Base-by-base conservation (phyloP, 2,797 vertebrate species). In the Halcyon smyrnensis region DNA sequence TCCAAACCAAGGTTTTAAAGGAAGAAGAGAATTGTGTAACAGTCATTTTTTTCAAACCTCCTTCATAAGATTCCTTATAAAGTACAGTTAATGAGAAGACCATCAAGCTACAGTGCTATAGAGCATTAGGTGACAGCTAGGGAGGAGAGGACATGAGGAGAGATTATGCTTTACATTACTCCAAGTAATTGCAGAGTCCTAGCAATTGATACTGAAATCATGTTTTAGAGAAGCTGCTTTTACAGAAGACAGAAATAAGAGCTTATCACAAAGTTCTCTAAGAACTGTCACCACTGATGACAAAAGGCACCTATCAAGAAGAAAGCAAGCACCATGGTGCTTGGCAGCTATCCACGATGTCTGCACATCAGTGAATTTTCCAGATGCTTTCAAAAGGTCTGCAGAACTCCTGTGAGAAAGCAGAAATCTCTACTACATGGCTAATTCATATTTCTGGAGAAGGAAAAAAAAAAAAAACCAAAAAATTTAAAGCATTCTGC, bases 401-500 rank as follows among this genome's bases (percentile, higher is more conserved):
- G 39, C 57, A 77, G 28, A 87, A 79, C 30, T 84, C 73, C 81
- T 53, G n/a, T 21, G 60, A 89, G 39, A 54, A 94, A 83, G 60
- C 30, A 90, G n/a, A 93, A 80, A 71, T 60, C 56, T 74, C 36
- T 43, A 57, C 19, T 77, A 67, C 21, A 36, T 32, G 27, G 27
- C 60, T 89, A 87, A 64, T 91, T 87, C 67, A 14, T 60, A 90
- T 9, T 84, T 87, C 53, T 90, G 87, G 59, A 87, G 50, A 82
- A 91, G 65, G 45, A 81, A 88, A 82, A 69, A 71, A 73, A 82
- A 4, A 64, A 87, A 71, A 37, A 3, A 54, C 27, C 37, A 39
- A 39, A 11, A 82, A 83, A 90, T 93, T 54, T 87, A 69, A 86
- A 93, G 57, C 48, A 92, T 70, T 89, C 87, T 95, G 68, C 56